Base-by-base conservation (phyloP, 2,797 vertebrate genomes). In the Tolypeutes matacus region DNA sequence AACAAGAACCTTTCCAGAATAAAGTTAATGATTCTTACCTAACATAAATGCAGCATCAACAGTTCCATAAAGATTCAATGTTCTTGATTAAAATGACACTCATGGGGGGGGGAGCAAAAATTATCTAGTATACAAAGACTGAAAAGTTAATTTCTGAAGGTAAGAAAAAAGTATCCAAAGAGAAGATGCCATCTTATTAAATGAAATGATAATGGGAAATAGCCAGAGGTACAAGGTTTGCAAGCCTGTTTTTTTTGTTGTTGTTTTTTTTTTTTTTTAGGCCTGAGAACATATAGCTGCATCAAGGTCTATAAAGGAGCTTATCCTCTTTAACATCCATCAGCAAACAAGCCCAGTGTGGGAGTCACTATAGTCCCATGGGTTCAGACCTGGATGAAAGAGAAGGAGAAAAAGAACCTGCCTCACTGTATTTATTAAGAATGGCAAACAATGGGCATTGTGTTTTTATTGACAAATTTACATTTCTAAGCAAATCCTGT, bases 51-150 rank as follows among this genome's bases (percentile, higher is more conserved):
- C 58, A 97, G 83, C 89, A 95, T 96, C 87, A 94, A 31, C 58
- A 96, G 53, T 93, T 92, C 91, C 65, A 83, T 93, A 96, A 96
- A 89, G 91, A 89, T 36, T 95, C 70, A 77, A 42, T 87, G 62
- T 83, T 95, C 67, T 93, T 93, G 82, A 97, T 92, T 95, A 94
- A 96, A 92, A 60, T 82, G 92, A 96, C 56, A 93, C 67, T 86
- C 49, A 51, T 87, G 86, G 51, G 64, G 70, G 60, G 86, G 51
- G 64, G 70, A 53, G 76, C 2, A 88, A 93, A 69, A 96, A 89
- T 64, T 58, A 78, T 58, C 31, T 73, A 80, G 70, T 76, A 94
- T 58, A 76, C 75, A 81, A 93, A 93, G 53, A 90, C 67, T 88
- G 78, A 86, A 56, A n/a, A 70, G 58, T 78, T 62, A 31, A 49